Evolutionary conservation across 1,140 invertebrate species (phyloP).

Genomic region (Heliothis virescens): DNA sequence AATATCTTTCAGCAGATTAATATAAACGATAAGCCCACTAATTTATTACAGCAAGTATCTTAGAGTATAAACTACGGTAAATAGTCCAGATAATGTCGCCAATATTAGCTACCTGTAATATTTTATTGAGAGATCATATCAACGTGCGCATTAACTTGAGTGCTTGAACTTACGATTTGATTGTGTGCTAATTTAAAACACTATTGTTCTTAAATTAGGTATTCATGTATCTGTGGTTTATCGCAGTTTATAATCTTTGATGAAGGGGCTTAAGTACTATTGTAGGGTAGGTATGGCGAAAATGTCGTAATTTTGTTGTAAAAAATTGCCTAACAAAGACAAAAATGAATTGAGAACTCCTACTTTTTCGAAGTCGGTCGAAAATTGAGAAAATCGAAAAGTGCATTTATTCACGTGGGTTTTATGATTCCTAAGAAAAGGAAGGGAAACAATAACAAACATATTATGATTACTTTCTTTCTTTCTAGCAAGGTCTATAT

Average conservation of each 20-base stretch:
- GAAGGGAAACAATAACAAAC: too few relatives aligned
- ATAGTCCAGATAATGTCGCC: constrained; percentile 18
- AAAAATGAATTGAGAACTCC: too few relatives aligned
- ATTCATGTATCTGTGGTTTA: neutral
- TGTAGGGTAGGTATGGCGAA: too few relatives aligned
- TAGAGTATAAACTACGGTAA: neutral
- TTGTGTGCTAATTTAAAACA: constrained; percentile 30
- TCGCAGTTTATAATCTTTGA: constrained; percentile 5
- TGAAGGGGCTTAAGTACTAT: neutral
- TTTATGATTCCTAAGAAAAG: too few relatives aligned
- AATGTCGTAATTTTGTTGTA: neutral
- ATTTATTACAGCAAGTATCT: neutral
- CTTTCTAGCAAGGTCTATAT: too few relatives aligned
- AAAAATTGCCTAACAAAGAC: too few relatives aligned
- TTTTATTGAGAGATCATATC: constrained; percentile 25
- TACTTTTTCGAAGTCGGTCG: too few relatives aligned
- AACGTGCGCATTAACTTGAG: neutral
- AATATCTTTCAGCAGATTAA: neutral
- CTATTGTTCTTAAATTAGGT: constrained; percentile 2
- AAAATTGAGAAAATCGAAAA: too few relatives aligned
- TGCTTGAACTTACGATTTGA: neutral
- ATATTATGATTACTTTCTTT: too few relatives aligned
- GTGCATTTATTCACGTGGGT: too few relatives aligned
- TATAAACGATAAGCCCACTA: neutral
- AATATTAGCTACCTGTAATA: neutral